These are phyloP conservation scores for Pagrus major DNA, from an alignment of 2,113 vertebrate genomes.

Conservation along the genomic window DNA sequence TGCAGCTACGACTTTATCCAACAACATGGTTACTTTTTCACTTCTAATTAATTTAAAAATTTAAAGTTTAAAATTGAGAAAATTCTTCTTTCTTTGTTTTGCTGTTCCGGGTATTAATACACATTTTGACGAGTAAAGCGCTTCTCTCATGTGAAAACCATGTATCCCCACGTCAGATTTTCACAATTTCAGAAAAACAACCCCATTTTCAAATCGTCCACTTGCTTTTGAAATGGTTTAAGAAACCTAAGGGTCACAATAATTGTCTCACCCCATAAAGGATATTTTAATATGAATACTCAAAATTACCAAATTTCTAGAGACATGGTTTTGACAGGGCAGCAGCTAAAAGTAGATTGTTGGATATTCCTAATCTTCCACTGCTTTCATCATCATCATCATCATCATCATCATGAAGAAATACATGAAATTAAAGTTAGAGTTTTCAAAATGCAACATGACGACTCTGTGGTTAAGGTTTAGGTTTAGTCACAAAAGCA, in stretches of 20 bases:
- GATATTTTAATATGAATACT: not conserved
- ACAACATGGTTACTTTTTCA: not conserved
- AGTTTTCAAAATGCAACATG: too few species aligned
- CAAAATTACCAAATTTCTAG: not conserved
- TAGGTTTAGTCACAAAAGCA: too few species aligned
- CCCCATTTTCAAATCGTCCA: not conserved
- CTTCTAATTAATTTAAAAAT: too few species aligned
- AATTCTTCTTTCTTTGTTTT: too few species aligned
- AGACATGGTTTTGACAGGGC: not conserved
- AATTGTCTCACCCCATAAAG: not conserved
- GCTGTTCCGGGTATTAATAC: not conserved
- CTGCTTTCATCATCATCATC: not conserved
- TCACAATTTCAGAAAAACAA: not conserved
- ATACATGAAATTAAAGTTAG: not conserved
- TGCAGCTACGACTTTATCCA: too few species aligned
- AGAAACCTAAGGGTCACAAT: not conserved
- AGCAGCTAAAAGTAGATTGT: not conserved
- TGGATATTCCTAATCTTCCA: not conserved
- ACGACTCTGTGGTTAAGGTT: not conserved
- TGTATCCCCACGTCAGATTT: not conserved
- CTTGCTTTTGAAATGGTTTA: not conserved
- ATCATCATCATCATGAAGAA: not conserved
- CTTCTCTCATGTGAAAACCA: not conserved
- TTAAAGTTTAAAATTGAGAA: too few species aligned
- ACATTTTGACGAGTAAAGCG: not conserved